phyloP scores from a whole-genome alignment of 2,113 vertebrate species.

The Esox niger region DNA sequence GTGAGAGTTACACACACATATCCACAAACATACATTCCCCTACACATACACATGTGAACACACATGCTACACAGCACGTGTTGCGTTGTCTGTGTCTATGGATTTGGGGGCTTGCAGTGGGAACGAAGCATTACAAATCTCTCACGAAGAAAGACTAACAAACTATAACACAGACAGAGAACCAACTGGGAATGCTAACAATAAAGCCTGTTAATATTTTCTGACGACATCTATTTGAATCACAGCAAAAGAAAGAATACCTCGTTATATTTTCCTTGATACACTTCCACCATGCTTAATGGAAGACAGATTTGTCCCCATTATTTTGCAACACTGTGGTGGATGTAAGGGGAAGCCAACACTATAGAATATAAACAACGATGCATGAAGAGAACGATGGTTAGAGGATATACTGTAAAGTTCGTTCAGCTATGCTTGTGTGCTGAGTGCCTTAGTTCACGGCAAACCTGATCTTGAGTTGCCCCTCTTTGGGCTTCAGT shows the following conservation, averaged over 20 bases:
- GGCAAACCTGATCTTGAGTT: no score
- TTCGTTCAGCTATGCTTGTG: neutral
- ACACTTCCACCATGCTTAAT: slow-evolving; percentile 42
- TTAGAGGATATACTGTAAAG: neutral
- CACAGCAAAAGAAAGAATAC: slow-evolving; percentile 12
- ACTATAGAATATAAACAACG: slow-evolving; percentile 16
- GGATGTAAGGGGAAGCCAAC: slow-evolving; percentile 30
- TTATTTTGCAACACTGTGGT: slow-evolving; percentile 31
- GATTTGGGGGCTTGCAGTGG: neutral
- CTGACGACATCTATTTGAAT: slow-evolving; percentile 26
- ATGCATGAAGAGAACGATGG: neutral
- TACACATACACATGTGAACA: no score
- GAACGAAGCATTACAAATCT: neutral
- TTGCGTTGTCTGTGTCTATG: neutral
- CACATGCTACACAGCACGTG: no score
- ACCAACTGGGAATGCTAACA: neutral
- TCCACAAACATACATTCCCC: no score
- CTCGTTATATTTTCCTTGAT: slow-evolving; percentile 25
- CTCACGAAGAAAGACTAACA: neutral
- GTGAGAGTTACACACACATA: neutral
- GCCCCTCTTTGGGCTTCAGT: no score
- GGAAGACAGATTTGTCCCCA: slow-evolving; percentile 42
- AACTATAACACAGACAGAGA: slow-evolving; percentile 8
- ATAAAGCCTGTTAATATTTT: slow-evolving; percentile 22
- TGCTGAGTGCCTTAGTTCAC: no score